Evolutionary conservation across 1,140 invertebrate genomes (phyloP), one percentile per base, ranked within the genome.

Genomic region (Macrosteles quadrilineatus): DNA sequence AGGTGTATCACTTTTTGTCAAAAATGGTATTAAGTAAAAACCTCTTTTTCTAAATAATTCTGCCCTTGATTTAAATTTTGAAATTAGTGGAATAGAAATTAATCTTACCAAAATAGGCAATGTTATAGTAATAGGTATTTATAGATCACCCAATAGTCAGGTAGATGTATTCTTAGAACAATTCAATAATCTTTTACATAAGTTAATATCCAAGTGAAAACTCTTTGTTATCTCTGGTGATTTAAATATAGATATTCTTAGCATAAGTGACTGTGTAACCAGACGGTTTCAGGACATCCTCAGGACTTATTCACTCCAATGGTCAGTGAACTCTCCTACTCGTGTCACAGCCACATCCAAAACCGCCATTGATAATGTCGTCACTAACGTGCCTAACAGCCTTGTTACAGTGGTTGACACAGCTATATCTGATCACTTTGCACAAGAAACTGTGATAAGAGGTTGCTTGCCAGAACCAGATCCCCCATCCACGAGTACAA

Each of bases 351-450:
- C 14, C 47, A 17, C 14, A 19, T 11, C 47, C 14, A 21, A 17
- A 50, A 50, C 47, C 14, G 47, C 47, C 47, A 50, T 50, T 50
- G 47, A 50, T 21, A 50, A 50, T n/a, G 47, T 50, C 21, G 47
- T 50, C 21, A 50, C 47, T 4, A 50, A 50, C 47, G 21, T 50
- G 47, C 14, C 47, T 11, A 21, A 50, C n/a, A 21, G 14, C 14
- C 14, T 17, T 17, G 47, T 50, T 4, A 19, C 14, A 11, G 47
- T 50, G 6, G n/a, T 50, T 21, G 21, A 50, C 47, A 50, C 6
- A 17, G 47, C 47, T 21, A 50, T 50, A 50, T 50, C 47, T 19
- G 47, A 50, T 19, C 47, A 50, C n/a, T 50, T 19, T n/a, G 47
- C 14, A 17, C 47, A 50, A 19, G 14, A 50, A n/a, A 21, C 21